Base-by-base conservation (phyloP, 2,888 invertebrate species). In the Tricholauxania praeusta region DNA sequence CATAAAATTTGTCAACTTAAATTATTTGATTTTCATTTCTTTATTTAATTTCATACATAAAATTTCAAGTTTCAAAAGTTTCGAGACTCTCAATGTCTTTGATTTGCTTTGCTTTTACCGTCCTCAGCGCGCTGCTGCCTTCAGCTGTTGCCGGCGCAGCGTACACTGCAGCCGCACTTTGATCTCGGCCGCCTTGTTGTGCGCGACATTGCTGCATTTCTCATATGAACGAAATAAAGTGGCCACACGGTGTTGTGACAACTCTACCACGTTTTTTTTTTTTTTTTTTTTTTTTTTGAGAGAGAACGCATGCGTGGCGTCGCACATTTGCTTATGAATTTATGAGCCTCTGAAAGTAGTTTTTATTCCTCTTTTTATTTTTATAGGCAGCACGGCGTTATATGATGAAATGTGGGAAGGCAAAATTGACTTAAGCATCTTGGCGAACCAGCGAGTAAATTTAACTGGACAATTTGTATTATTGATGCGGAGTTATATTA, bases 341-440 rank as follows among this genome's bases (percentile, higher is more conserved):
- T 39, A 39, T 39, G 39, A 39, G 39, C 7, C 39, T 39, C 6
- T 39, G 10, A 39, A 39, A 39, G 39, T 7, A 57, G 57, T 12
- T 57, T 57, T 22, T 57, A 17, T 57, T 57, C n/a, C n/a, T 57
- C 12, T 19, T 5, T 22, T 12, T 22, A 28, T 57, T 57, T 57
- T 57, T 57, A 6, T 57, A 12, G 22, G 12, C 12, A 28, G 39
- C 10, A 57, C 17, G 57, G 28, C 14, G 28, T 22, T 57, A 63
- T 47, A 68, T 32, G 66, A 28, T 59, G 75, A 32, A 51, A 48
- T 22, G 28, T n/a, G 32, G 65, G 68, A 67, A 73, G 57, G 73
- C 68, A 73, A 79, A 82, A 83, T 84, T 83, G 84, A 83, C 78
- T 84, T 84, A 83, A 83, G 83, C 82, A 84, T 79, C 80, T 82